phyloP scores from a whole-genome alignment of 2,113 vertebrate genomes.

The Cebidichthys violaceus region DNA sequence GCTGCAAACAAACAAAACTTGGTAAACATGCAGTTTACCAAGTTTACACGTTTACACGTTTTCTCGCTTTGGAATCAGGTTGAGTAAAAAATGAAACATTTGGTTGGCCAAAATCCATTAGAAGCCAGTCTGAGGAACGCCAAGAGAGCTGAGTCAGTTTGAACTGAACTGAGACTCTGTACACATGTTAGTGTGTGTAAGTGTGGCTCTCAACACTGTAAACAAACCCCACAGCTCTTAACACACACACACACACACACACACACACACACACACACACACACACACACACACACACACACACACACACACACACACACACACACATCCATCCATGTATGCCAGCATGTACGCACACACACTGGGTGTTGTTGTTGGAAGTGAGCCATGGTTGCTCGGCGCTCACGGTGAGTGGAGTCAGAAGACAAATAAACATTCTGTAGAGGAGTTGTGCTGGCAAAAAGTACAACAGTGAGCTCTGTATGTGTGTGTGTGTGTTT shows the following conservation, averaged over 20 bases:
- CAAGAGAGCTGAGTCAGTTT: conserved; percentile 70
- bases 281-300: conserved; percentile 29
- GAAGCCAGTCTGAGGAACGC: conserved; percentile 52
- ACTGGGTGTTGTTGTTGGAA: conserved; percentile 75
- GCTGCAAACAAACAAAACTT: conserved; percentile 37
- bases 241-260: conserved; percentile 52
- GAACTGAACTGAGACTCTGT: conserved; percentile 74
- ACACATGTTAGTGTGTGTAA: conserved; percentile 79
- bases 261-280: conserved; percentile 28
- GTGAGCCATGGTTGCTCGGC: conserved; percentile 65
- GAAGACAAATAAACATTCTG: conserved; percentile 81
- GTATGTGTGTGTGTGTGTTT: conserved; percentile 43
- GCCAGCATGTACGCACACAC: conserved; percentile 44
- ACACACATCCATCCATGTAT: conserved; percentile 30
- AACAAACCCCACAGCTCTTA: conserved; percentile 77
- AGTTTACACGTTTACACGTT: conserved; percentile 26
- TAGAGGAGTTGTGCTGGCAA: conserved; percentile 64
- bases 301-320: no score
- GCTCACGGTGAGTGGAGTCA: conserved; percentile 77
- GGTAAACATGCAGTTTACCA: conserved; percentile 52
- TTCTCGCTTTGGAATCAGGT: conserved; percentile 61
- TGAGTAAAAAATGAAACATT: conserved; percentile 66
- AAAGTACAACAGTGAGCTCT: conserved; percentile 62
- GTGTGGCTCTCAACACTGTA: conserved; percentile 79
- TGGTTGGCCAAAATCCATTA: conserved; percentile 56